Evolutionary conservation across 2,797 vertebrate genomes (phyloP).

Genomic region (Melanotaenia maccullochi): DNA sequence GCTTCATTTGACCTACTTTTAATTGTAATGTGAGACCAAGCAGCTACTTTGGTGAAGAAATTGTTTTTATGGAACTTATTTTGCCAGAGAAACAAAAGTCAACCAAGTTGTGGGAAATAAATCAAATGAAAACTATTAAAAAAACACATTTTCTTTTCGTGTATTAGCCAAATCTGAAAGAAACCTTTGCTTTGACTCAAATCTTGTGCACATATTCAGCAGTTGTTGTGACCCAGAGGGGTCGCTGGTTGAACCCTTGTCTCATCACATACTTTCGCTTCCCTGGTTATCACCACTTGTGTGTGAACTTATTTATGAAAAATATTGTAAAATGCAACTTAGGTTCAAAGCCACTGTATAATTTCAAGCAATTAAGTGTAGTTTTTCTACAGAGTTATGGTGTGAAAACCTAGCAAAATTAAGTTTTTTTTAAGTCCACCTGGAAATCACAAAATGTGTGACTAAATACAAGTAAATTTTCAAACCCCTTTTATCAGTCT

Average conservation of each 20-base stretch:
- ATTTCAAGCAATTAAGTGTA: background rate
- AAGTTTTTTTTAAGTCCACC: background rate
- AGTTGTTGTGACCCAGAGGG: background rate
- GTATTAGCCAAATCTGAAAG: background rate
- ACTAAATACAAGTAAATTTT: conserved; percentile 29
- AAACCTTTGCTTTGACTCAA: background rate
- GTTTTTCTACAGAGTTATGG: background rate
- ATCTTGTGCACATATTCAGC: background rate
- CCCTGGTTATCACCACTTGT: background rate
- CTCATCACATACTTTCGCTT: background rate
- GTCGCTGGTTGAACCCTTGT: background rate
- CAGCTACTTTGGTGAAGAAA: no score
- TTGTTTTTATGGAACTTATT: no score
- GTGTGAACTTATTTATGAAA: background rate
- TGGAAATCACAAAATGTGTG: background rate
- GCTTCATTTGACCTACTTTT: no score
- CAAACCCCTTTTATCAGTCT: conserved; percentile 43
- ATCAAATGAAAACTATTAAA: background rate
- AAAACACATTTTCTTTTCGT: background rate
- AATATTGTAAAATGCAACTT: background rate
- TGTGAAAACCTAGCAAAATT: background rate
- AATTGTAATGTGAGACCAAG: no score
- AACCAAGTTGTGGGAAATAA: background rate
- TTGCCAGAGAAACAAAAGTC: no score
- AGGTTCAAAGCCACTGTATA: background rate